Percentiles rank a stretch among this genome's conserved stretches.
Evolutionary conservation across 2,113 vertebrate species (phyloP).

Genomic region (Seriola dumerili): DNA sequence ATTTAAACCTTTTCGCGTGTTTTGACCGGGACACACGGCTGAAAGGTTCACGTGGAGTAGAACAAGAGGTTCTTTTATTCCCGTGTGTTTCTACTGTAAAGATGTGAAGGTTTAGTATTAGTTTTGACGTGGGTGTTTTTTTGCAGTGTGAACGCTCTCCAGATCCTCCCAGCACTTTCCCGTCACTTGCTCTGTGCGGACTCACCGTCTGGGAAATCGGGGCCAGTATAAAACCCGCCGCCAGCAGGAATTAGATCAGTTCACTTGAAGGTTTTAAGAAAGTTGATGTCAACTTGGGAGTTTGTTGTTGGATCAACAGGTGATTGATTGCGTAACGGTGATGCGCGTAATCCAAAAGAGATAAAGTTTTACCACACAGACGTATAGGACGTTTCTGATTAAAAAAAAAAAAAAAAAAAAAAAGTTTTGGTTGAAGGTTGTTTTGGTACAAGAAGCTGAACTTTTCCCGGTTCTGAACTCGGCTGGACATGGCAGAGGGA

Average conservation of each 20-base stretch:
- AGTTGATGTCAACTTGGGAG: not conserved
- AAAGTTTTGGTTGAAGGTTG: not conserved
- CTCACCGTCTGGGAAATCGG: slow-evolving; percentile 22
- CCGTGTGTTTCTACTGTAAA: no score
- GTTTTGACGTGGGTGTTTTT: not conserved
- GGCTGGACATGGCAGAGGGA: slow-evolving; percentile 91
- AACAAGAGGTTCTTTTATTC: fast-evolving
- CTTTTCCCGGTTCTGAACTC: slow-evolving; percentile 16
- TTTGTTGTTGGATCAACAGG: not conserved
- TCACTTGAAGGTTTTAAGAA: slow-evolving; percentile 1
- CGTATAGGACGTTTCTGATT: not conserved
- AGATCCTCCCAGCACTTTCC: slow-evolving; percentile 73
- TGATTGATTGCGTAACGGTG: slow-evolving; percentile 45
- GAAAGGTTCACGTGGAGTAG: fast-evolving
- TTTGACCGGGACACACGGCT: not conserved
- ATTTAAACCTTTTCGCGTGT: fast-evolving
- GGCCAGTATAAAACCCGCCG: slow-evolving; percentile 73
- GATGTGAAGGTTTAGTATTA: not conserved
- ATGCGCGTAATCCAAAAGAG: slow-evolving; percentile 42
- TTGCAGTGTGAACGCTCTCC: slow-evolving; percentile 50
- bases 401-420: not conserved
- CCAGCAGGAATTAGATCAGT: slow-evolving; percentile 15
- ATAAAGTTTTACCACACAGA: slow-evolving; percentile 5
- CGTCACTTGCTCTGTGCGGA: slow-evolving; percentile 37
- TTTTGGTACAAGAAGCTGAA: not conserved